Percentiles rank a stretch among this genome's conserved stretches.
Conservation (phyloP, 2,888 invertebrate genomes). For the Uloborus plumipes region DNA sequence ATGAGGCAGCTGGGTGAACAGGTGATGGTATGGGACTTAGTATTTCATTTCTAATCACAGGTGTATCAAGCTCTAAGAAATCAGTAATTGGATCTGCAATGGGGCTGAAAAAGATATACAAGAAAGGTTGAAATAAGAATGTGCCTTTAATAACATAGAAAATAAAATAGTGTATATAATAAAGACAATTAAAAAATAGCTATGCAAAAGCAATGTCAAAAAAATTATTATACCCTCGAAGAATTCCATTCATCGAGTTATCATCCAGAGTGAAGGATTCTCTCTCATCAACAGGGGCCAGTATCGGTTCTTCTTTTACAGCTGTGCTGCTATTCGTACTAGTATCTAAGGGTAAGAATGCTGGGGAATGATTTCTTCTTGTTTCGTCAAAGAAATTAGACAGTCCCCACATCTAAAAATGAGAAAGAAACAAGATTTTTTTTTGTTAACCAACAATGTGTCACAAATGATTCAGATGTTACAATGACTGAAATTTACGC, state of each 20-base stretch:
- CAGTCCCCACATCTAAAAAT: slow-evolving; percentile 47
- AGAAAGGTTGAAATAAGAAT: neutral
- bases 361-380: slow-evolving; percentile 53
- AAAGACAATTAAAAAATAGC: too few species aligned
- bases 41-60: slow-evolving; percentile 48
- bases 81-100: slow-evolving; percentile 6
- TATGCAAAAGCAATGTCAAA: too few species aligned
- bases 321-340: slow-evolving; percentile 15
- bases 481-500: neutral
- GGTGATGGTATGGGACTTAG: slow-evolving; percentile 58
- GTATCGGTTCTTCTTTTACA: slow-evolving; percentile 7
- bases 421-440: neutral
- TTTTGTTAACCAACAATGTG: neutral
- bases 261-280: slow-evolving; percentile 23
- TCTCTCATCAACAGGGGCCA: neutral
- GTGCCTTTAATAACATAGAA: neutral
- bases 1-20: slow-evolving; percentile 19
- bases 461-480: neutral
- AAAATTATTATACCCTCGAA: neutral
- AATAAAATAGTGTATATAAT: neutral
- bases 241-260: slow-evolving; percentile 14
- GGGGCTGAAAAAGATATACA: slow-evolving; percentile 22
- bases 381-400: slow-evolving; percentile 60
- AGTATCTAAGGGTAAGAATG: slow-evolving; percentile 12
- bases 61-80: slow-evolving; percentile 46